Evolutionary conservation across 2,797 vertebrate species (phyloP).

Genomic region (Chromis chromis): DNA sequence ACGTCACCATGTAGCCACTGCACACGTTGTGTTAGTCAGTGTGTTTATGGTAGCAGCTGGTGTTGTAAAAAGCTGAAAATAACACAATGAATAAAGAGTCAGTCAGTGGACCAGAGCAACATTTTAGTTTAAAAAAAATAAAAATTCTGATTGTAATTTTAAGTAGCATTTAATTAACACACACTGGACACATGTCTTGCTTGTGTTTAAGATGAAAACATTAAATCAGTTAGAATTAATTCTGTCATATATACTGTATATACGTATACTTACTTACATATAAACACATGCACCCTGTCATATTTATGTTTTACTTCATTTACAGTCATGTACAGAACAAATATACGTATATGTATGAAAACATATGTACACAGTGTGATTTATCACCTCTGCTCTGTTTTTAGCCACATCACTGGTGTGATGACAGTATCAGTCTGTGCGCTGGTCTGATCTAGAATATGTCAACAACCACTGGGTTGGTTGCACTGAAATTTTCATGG

Average conservation of each 20-base stretch:
- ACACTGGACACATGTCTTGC: background rate
- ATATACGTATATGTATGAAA: background rate
- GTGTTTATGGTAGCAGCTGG: background rate
- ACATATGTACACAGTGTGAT: background rate
- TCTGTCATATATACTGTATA: background rate
- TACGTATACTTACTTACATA: background rate
- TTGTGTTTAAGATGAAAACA: background rate
- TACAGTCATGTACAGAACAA: background rate
- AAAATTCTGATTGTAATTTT: background rate
- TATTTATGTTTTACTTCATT: background rate
- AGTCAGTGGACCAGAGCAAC: background rate
- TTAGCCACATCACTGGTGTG: background rate
- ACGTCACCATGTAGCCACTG: background rate
- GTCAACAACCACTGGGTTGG: background rate
- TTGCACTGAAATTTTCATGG: background rate
- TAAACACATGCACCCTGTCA: background rate
- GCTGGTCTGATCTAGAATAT: background rate
- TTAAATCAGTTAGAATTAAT: background rate
- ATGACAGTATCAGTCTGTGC: background rate
- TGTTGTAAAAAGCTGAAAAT: background rate
- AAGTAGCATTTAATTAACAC: background rate
- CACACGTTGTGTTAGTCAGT: background rate
- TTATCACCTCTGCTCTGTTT: background rate
- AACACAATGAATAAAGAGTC: too few species aligned
- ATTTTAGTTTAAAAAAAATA: background rate